phyloP scores from a whole-genome alignment of 2,797 vertebrate genomes.

The Tympanoctomys barrerae region DNA sequence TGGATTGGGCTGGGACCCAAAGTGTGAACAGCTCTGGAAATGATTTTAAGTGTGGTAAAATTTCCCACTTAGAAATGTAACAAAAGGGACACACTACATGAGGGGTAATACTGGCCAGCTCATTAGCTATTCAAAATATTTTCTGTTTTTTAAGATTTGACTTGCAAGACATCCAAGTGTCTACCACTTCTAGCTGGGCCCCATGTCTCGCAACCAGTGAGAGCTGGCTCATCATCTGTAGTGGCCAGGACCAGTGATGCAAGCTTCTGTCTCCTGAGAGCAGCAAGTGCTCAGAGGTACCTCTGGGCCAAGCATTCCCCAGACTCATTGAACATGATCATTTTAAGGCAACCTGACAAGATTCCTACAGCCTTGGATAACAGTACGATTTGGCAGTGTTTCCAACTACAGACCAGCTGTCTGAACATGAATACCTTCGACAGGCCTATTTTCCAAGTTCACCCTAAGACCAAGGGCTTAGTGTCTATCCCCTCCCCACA shows the following conservation, averaged over 20 bases:
- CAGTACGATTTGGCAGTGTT: constrained; percentile 64
- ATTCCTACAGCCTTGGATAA: constrained; percentile 65
- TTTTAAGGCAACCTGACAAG: constrained; percentile 58
- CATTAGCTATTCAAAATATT: neutral
- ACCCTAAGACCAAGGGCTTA: constrained; percentile 73
- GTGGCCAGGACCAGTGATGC: neutral
- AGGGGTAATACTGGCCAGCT: neutral
- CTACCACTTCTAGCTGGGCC: neutral
- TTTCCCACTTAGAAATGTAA: neutral
- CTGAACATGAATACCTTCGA: constrained; percentile 79
- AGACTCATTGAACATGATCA: neutral
- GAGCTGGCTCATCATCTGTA: neutral
- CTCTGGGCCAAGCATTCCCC: neutral
- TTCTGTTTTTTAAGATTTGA: constrained; percentile 43
- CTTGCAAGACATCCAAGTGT: neutral
- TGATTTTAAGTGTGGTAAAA: neutral
- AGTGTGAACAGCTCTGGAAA: neutral
- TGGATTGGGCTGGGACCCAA: neutral
- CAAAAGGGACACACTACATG: neutral
- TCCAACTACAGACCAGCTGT: constrained; percentile 61
- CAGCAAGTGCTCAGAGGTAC: neutral
- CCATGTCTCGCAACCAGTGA: neutral
- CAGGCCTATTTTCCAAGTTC: constrained; percentile 79
- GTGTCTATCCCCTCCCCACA: neutral
- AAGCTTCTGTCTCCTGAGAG: neutral